phyloP scores from a whole-genome alignment of 2,888 invertebrate species.

The Acronicta alni region DNA sequence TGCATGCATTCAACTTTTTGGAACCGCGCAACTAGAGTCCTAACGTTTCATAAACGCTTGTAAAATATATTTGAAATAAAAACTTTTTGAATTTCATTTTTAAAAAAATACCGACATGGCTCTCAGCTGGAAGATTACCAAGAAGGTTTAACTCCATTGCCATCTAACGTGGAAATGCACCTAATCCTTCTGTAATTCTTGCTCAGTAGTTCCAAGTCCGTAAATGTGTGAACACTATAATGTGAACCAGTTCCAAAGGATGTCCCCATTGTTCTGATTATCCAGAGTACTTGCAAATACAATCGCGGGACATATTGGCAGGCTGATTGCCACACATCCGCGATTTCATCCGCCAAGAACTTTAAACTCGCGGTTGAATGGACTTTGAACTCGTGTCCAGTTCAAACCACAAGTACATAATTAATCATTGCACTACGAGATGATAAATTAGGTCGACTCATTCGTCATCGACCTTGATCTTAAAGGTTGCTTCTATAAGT shows the following conservation, averaged over 20 bases:
- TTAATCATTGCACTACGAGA: background rate
- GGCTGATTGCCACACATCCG: constrained; percentile 33
- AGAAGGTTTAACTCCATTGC: too few relatives aligned
- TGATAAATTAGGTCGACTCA: background rate
- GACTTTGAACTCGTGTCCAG: constrained; percentile 36
- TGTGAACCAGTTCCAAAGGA: constrained; percentile 24
- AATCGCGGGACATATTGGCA: constrained; percentile 21
- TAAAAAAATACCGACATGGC: too few relatives aligned
- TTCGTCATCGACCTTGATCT: constrained; percentile 36
- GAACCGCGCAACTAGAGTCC: too few relatives aligned
- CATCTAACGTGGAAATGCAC: too few relatives aligned
- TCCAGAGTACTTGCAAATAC: constrained; percentile 24
- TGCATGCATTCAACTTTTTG: too few relatives aligned
- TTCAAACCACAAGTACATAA: background rate
- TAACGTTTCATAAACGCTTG: too few relatives aligned
- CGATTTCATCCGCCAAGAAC: constrained; percentile 33
- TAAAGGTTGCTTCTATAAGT: constrained; percentile 24
- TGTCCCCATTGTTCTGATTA: constrained; percentile 29
- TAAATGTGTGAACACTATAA: background rate
- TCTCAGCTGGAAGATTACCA: too few relatives aligned
- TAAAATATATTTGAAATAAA: too few relatives aligned
- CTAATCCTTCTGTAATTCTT: too few relatives aligned
- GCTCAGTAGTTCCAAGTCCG: background rate
- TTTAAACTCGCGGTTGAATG: constrained; percentile 28
- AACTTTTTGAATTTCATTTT: too few relatives aligned